A percentile compares a stretch with the other conserved stretches of the same genome.
These are phyloP conservation scores for Tolmerus cingulatus DNA, from an alignment of 2,888 invertebrate genomes.

Conservation along the genomic window DNA sequence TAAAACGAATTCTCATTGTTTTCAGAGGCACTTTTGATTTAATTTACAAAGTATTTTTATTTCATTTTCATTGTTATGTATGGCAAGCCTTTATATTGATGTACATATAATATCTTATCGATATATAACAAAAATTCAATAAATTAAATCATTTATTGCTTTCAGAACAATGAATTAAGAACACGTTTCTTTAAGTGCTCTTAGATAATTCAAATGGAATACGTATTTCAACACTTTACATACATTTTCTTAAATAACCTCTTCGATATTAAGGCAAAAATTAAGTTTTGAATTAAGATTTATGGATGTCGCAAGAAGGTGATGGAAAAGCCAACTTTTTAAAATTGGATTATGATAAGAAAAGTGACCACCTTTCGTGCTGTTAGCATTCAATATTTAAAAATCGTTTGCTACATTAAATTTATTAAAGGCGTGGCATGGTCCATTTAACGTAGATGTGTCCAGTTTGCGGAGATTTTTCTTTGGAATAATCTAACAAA, in stretches of 20 bases:
- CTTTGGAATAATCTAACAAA: no score
- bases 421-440: no score
- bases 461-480: no score
- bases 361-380: no score
- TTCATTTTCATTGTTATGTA: not conserved
- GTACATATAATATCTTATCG: not conserved
- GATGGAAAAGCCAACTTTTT: no score
- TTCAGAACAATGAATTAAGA: not conserved
- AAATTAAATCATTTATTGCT: not conserved
- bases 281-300: not conserved
- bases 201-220: not conserved
- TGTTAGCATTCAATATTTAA: no score
- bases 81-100: not conserved
- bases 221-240: not conserved
- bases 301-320: not conserved
- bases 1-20: not conserved
- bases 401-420: no score
- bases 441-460: no score
- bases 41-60: not conserved
- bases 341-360: no score
- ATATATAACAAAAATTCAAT: not conserved
- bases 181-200: not conserved
- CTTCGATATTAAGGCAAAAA: not conserved
- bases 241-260: not conserved
- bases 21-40: not conserved